Evolutionary conservation across 2,113 vertebrate genomes (phyloP).

Genomic region (Ursus arctos): DNA sequence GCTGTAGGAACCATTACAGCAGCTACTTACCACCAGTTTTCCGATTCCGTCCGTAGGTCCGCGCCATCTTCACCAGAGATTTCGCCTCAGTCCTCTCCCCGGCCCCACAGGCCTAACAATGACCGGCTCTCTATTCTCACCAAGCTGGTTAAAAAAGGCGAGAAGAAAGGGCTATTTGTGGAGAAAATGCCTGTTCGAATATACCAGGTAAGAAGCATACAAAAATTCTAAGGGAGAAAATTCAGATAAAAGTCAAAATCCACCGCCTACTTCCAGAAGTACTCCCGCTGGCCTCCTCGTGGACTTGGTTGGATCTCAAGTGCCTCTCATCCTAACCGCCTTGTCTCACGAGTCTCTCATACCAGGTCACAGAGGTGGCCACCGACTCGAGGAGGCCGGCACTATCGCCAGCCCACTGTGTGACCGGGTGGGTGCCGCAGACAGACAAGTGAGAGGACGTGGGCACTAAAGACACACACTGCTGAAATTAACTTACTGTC

Average conservation of each 20-base stretch:
- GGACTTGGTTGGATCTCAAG: fast-evolving
- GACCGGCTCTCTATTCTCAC: slow-evolving; percentile 98
- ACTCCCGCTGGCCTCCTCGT: background rate
- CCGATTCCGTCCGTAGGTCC: slow-evolving; percentile 88
- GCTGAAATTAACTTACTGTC: background rate
- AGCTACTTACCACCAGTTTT: background rate
- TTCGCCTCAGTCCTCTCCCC: slow-evolving; percentile 98
- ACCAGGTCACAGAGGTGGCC: background rate
- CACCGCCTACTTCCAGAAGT: background rate
- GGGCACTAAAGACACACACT: background rate
- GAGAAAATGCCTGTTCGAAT: slow-evolving; percentile 99
- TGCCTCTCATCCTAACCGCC: background rate
- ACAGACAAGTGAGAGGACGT: background rate
- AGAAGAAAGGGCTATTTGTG: slow-evolving; percentile 99
- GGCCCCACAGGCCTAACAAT: slow-evolving; percentile 96
- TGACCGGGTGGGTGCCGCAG: background rate
- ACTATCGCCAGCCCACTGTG: background rate
- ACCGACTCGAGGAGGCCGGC: background rate
- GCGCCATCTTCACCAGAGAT: slow-evolving; percentile 98
- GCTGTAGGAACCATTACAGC: background rate
- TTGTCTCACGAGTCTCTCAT: background rate
- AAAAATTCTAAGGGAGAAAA: background rate
- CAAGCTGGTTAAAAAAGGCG: slow-evolving; percentile 97
- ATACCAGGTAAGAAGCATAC: slow-evolving; percentile 92
- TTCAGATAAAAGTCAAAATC: background rate